Evolutionary conservation across 2,797 vertebrate genomes (phyloP).

Genomic region (Cetoscarus ocellatus): DNA sequence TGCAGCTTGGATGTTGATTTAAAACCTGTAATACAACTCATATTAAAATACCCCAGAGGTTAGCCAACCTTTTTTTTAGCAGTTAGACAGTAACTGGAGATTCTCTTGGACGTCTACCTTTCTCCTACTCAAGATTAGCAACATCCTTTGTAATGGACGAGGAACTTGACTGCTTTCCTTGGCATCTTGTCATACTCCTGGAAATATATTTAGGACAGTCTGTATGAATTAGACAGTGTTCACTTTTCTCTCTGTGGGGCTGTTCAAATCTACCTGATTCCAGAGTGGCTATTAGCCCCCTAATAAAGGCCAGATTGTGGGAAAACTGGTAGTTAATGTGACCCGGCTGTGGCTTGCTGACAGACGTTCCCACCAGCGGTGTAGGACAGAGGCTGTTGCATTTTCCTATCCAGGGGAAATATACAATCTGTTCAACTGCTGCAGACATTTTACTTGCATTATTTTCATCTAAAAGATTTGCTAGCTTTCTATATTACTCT

Average conservation of each 20-base stretch:
- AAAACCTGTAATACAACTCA: not conserved
- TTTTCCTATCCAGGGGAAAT: conserved; percentile 81
- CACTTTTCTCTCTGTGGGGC: conserved; percentile 75
- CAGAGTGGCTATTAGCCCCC: conserved; percentile 72
- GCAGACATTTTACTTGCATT: conserved; percentile 75
- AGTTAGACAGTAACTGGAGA: conserved; percentile 24
- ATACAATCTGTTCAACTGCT: conserved; percentile 67
- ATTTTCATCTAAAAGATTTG: conserved; percentile 75
- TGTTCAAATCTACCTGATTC: conserved; percentile 83
- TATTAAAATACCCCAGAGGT: conserved; percentile 11
- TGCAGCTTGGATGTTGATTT: conserved; percentile 15
- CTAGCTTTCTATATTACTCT: conserved; percentile 72
- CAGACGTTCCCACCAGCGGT: conserved; percentile 81
- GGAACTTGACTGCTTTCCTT: conserved; percentile 60
- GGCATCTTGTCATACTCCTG: conserved; percentile 51
- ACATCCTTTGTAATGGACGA: conserved; percentile 57
- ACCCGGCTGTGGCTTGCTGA: conserved; percentile 78
- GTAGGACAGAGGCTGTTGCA: conserved; percentile 73
- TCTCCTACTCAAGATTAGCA: conserved; percentile 40
- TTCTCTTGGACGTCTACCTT: conserved; percentile 17
- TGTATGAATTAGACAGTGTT: conserved; percentile 73
- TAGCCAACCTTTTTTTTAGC: conserved; percentile 27
- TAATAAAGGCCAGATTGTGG: conserved; percentile 87
- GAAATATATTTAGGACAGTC: conserved; percentile 71
- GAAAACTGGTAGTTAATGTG: conserved; percentile 83